Evolutionary conservation across 2,888 invertebrate genomes (phyloP).

Genomic region (Athripsodes cinereus): DNA sequence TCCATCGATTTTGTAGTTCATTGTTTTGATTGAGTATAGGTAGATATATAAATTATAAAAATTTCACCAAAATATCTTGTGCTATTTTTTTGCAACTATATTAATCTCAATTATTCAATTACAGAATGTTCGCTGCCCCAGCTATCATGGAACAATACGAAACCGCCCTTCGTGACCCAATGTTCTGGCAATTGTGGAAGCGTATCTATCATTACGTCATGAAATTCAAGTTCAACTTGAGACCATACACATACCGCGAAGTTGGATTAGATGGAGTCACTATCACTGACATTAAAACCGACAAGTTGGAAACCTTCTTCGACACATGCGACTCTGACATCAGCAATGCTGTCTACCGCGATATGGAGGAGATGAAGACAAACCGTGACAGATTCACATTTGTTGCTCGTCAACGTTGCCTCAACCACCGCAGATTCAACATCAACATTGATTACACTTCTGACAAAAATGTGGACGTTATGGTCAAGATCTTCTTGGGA

Average conservation of each 20-base stretch:
- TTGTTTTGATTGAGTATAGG: too few relatives aligned
- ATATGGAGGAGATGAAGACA: slow-evolving; percentile 45
- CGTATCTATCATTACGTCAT: slow-evolving; percentile 51
- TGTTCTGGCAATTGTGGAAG: slow-evolving; percentile 65
- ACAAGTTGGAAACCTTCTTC: slow-evolving; percentile 62
- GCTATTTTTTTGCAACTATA: too few relatives aligned
- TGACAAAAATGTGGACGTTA: slow-evolving; percentile 51
- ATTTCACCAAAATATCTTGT: too few relatives aligned
- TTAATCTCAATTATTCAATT: too few relatives aligned
- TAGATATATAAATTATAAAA: too few relatives aligned
- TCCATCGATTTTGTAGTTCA: too few relatives aligned
- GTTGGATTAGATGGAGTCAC: slow-evolving; percentile 58
- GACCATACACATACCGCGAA: slow-evolving; percentile 58
- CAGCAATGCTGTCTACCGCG: slow-evolving; percentile 52
- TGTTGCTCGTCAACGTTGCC: slow-evolving; percentile 55
- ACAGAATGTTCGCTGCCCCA: slow-evolving; percentile 50
- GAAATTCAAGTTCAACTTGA: slow-evolving; percentile 54
- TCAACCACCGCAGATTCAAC: slow-evolving; percentile 60
- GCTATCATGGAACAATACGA: slow-evolving; percentile 56
- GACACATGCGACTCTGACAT: slow-evolving; percentile 62
- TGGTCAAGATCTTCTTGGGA: slow-evolving; percentile 62
- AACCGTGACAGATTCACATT: slow-evolving; percentile 45
- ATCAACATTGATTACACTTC: slow-evolving; percentile 52
- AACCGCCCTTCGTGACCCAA: slow-evolving; percentile 65
- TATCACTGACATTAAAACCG: slow-evolving; percentile 56